phyloP scores from a whole-genome alignment of 2,888 invertebrate species.

The Cephus pygmeus region DNA sequence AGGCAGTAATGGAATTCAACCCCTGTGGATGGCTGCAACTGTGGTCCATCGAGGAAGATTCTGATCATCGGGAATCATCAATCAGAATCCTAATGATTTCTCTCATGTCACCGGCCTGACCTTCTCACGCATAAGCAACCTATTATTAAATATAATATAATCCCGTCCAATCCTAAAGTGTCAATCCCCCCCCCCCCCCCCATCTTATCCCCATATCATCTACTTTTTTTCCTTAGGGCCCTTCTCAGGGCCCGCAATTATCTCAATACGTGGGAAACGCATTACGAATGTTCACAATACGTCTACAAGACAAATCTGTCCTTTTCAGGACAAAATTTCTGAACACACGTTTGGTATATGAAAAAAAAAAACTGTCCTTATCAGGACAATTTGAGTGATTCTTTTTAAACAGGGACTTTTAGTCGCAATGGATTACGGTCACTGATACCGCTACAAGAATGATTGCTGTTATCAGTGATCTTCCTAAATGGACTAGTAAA shows the following conservation, averaged over 20 bases:
- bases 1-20: too few relatives aligned
- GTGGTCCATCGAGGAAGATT: too few relatives aligned
- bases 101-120: too few relatives aligned
- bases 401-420: too few relatives aligned
- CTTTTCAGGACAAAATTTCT: constrained; percentile 33
- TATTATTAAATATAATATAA: neutral
- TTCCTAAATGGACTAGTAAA: too few relatives aligned
- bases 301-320: constrained; percentile 22
- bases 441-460: too few relatives aligned
- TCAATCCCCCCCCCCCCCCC: constrained; percentile 19
- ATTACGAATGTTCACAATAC: constrained; percentile 12
- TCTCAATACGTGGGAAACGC: constrained; percentile 34
- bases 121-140: too few relatives aligned
- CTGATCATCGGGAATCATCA: too few relatives aligned
- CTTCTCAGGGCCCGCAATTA: constrained; percentile 59
- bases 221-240: constrained; percentile 49
- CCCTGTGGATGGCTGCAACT: too few relatives aligned
- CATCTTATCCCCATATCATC: constrained; percentile 1
- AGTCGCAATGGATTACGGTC: too few relatives aligned
- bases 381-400: constrained; percentile 23
- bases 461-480: too few relatives aligned
- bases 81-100: too few relatives aligned
- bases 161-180: constrained; percentile 3
- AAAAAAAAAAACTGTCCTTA: constrained; percentile 28
- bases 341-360: neutral